A percentile compares a stretch with the other conserved stretches of the same genome.
phyloP scores from a whole-genome alignment of 2,113 vertebrate genomes.

The Coptodon bakossiorum region DNA sequence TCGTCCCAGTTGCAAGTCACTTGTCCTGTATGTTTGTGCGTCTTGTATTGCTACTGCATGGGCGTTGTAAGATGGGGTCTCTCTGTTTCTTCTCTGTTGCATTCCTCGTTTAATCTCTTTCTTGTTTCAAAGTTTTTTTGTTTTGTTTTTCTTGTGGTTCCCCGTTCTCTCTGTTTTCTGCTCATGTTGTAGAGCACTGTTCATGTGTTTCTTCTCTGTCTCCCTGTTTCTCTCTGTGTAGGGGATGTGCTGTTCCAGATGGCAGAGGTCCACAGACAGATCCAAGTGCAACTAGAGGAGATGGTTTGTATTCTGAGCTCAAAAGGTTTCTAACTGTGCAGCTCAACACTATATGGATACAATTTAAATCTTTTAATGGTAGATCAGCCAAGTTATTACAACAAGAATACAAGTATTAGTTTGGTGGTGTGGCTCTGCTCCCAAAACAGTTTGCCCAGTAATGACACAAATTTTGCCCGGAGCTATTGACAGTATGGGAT shows the following conservation, averaged over 20 bases:
- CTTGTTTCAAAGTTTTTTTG: not conserved
- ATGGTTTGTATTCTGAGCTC: slow-evolving; percentile 80
- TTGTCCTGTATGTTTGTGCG: slow-evolving; percentile 14
- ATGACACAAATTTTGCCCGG: not conserved
- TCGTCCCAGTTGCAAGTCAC: slow-evolving; percentile 12
- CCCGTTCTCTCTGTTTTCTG: not conserved
- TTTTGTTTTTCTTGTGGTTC: not conserved
- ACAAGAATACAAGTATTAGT: not conserved
- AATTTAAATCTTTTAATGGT: not conserved
- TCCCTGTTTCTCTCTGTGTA: slow-evolving; percentile 60
- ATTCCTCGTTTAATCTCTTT: not conserved
- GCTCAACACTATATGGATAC: not conserved
- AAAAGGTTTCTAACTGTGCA: not conserved
- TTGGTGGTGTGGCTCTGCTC: not conserved
- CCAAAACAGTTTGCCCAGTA: not conserved
- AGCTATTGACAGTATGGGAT: not conserved
- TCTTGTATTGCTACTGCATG: slow-evolving; percentile 60
- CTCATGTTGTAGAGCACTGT: not conserved
- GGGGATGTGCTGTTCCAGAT: slow-evolving; percentile 99
- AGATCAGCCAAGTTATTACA: not conserved
- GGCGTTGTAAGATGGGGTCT: slow-evolving; percentile 49
- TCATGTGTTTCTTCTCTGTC: slow-evolving; percentile 21
- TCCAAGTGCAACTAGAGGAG: slow-evolving; percentile 96
- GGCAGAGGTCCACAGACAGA: slow-evolving; percentile 98
- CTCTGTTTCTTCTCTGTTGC: not conserved